Conservation (phyloP, 2,113 vertebrate species). For the Macheiramphus alcinus region DNA sequence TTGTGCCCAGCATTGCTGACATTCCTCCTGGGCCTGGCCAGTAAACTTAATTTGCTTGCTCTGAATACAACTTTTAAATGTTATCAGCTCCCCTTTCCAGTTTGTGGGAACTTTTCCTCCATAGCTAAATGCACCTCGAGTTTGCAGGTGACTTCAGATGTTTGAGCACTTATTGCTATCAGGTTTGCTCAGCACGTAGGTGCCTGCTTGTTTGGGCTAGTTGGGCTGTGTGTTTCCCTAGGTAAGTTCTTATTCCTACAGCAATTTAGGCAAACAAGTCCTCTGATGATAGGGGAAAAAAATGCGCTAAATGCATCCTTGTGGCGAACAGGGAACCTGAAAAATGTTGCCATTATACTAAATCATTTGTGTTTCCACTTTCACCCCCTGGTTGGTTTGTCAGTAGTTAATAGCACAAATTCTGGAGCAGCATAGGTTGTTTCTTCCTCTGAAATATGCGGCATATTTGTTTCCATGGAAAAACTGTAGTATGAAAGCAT, state of each 20-base stretch:
- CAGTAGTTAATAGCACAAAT: background rate
- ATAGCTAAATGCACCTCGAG: background rate
- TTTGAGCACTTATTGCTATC: background rate
- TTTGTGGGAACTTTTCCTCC: background rate
- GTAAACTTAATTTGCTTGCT: background rate
- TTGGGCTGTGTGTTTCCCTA: background rate
- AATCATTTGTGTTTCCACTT: background rate
- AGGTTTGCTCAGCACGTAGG: background rate
- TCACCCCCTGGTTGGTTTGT: background rate
- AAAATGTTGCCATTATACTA: background rate
- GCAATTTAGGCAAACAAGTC: background rate
- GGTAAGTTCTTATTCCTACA: background rate
- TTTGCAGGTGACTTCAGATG: background rate
- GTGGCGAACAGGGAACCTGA: background rate
- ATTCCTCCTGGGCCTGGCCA: background rate
- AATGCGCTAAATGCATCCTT: background rate
- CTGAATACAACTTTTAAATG: background rate
- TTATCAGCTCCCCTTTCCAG: background rate
- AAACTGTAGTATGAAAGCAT: background rate
- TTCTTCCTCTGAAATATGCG: background rate
- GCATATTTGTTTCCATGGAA: background rate
- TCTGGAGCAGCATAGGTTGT: fast-evolving
- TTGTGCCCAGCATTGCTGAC: background rate
- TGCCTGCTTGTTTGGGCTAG: background rate
- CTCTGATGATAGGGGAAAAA: background rate